Conservation (phyloP, 2,797 vertebrate species). For the Poeciliopsis turneri region DNA sequence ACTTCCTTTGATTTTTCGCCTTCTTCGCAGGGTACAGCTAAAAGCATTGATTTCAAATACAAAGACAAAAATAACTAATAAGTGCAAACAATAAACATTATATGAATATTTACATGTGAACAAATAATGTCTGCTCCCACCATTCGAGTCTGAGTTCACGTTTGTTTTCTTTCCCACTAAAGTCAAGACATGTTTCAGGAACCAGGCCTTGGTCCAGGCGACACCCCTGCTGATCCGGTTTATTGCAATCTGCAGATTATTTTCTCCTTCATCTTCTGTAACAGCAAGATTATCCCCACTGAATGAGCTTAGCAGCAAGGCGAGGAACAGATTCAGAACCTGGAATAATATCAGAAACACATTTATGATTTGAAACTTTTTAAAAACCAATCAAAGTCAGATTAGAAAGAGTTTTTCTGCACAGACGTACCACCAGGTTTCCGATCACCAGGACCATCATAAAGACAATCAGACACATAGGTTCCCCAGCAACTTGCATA, state of each 20-base stretch:
- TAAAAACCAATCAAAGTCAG: background rate
- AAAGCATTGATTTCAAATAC: background rate
- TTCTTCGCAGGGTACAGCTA: constrained; percentile 17
- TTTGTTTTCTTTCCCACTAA: constrained; percentile 49
- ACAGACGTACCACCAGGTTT: constrained; percentile 91
- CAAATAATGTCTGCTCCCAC: constrained; percentile 21
- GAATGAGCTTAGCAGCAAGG: constrained; percentile 93
- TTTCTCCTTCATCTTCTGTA: constrained; percentile 90
- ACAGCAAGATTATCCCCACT: constrained; percentile 88
- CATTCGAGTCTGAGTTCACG: background rate
- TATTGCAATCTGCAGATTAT: constrained; percentile 93
- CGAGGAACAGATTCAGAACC: constrained; percentile 95
- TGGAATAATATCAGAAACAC: constrained; percentile 75
- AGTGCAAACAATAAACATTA: background rate
- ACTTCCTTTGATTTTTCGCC: constrained; percentile 37
- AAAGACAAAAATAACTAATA: background rate
- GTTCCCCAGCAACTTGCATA: constrained; percentile 89
- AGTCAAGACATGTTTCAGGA: constrained; percentile 65
- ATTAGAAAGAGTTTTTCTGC: background rate
- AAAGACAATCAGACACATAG: constrained; percentile 91
- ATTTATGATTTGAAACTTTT: constrained; percentile 78
- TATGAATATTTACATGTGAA: background rate
- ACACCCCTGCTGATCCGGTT: constrained; percentile 86
- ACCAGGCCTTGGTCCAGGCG: constrained; percentile 73
- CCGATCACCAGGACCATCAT: constrained; percentile 97